Evolutionary conservation across 2,888 invertebrate species (phyloP), one percentile per base, ranked within the genome.

Genomic region (Trichopria drosophilae): DNA sequence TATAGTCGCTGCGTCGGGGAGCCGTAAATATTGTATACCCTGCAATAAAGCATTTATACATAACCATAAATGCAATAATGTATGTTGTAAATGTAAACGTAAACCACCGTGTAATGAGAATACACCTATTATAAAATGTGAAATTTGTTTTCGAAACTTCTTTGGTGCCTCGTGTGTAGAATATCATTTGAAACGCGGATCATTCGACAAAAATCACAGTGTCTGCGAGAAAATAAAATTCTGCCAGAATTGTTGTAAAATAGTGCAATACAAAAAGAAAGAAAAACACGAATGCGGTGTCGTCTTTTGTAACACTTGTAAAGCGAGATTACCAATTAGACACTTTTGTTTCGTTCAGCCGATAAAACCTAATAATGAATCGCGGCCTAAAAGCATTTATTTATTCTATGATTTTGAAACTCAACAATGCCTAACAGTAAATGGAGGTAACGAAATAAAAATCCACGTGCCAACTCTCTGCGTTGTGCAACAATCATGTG

Each of bases 331-430:
- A 7, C 1, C 2, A 3, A 3, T 7, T 7, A 20, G 23, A 13
- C 36, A 36, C 10, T 36, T 36, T 6, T 36, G 36, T 9, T 36
- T 12, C 13, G 10, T 36, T 7, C 19, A 36, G 10, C 20, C 36
- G n/a, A 6, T 36, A 36, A 35, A 35, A 35, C 4, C 15, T 6
- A 32, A 10, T 10, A 4, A 4, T 18, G 24, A 32, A 12, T 4
- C 13, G 1, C n/a, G 19, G 2, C 13, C 40, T 12, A 23, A 40
- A 15, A 12, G 6, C 18, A 36, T 49, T 9, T 47, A 40, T 12
- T 60, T 59, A 52, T 49, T 42, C 61, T 42, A 39, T 49, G 29
- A n/a, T 18, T 54, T 53, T 4, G 44, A 58, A 28, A 40, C 24
- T 35, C 54, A 28, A 15, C 41, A 59, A 40, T 48, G 55, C 28